These are phyloP conservation scores for Oreortyx pictus DNA, from an alignment of 2,797 vertebrate species.

Conservation along the genomic window DNA sequence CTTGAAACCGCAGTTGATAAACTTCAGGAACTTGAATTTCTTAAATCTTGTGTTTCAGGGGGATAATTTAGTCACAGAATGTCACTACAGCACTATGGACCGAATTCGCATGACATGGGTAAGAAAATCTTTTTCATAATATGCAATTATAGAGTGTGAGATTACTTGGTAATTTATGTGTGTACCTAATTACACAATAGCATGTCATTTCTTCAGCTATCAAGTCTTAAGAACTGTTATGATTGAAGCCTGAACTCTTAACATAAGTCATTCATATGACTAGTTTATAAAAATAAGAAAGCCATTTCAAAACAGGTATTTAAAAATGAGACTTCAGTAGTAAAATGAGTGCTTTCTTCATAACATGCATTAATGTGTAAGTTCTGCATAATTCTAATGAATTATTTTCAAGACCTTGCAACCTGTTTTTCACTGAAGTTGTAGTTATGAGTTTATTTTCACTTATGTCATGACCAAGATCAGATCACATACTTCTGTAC, in stretches of 20 bases:
- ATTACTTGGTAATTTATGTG: neutral
- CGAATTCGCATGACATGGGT: conserved; percentile 89
- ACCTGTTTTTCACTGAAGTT: accelerated
- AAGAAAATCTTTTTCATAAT: conserved; percentile 64
- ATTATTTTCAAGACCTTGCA: neutral
- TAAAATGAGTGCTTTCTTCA: neutral
- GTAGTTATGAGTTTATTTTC: neutral
- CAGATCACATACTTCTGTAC: neutral
- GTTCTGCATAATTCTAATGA: neutral
- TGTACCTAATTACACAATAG: neutral
- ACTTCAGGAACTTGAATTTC: conserved; percentile 8
- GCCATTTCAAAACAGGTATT: neutral
- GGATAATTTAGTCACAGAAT: conserved; percentile 89
- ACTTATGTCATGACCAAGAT: neutral
- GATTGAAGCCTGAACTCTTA: neutral
- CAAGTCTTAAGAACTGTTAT: neutral
- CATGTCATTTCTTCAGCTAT: neutral
- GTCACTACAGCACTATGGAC: conserved; percentile 86
- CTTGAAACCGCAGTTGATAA: neutral
- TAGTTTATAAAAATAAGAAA: neutral
- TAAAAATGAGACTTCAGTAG: neutral
- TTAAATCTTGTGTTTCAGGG: conserved; percentile 79
- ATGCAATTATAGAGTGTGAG: neutral
- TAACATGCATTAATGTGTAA: neutral
- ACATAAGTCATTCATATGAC: neutral